These are phyloP conservation scores for Alaudala cheleensis DNA, from an alignment of 2,113 vertebrate species.

Conservation along the genomic window DNA sequence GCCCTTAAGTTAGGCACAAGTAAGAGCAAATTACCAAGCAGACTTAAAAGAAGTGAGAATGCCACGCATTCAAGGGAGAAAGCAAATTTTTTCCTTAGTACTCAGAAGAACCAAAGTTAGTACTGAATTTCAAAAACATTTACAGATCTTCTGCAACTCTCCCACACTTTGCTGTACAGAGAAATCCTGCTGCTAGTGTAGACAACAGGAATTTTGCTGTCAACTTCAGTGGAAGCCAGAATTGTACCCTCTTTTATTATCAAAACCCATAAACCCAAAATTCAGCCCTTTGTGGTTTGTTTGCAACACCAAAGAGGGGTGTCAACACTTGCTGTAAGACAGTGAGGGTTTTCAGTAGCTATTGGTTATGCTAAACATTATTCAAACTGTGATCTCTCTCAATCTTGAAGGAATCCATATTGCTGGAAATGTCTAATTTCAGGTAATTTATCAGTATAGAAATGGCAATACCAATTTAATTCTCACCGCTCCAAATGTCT, in stretches of 20 bases:
- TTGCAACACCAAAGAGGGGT: background rate
- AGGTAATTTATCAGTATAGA: background rate
- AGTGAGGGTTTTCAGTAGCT: background rate
- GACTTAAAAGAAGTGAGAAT: background rate
- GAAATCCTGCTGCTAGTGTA: background rate
- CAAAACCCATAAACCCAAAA: background rate
- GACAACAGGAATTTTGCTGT: background rate
- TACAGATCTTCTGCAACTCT: background rate
- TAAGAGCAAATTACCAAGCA: background rate
- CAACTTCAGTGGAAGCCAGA: background rate
- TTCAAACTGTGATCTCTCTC: background rate
- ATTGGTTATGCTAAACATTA: background rate
- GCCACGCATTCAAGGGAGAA: background rate
- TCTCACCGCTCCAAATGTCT: background rate
- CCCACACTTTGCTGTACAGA: background rate
- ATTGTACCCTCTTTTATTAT: background rate
- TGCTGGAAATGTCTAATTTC: conserved; percentile 6
- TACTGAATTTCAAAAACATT: background rate
- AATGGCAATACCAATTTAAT: background rate
- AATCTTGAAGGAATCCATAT: background rate
- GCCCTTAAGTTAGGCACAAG: background rate
- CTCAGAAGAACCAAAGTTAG: background rate
- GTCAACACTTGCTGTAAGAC: background rate
- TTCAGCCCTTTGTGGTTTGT: background rate
- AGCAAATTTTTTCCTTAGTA: background rate